Evolutionary conservation across 2,888 invertebrate species (phyloP).

Genomic region (Argyresthia albistria): DNA sequence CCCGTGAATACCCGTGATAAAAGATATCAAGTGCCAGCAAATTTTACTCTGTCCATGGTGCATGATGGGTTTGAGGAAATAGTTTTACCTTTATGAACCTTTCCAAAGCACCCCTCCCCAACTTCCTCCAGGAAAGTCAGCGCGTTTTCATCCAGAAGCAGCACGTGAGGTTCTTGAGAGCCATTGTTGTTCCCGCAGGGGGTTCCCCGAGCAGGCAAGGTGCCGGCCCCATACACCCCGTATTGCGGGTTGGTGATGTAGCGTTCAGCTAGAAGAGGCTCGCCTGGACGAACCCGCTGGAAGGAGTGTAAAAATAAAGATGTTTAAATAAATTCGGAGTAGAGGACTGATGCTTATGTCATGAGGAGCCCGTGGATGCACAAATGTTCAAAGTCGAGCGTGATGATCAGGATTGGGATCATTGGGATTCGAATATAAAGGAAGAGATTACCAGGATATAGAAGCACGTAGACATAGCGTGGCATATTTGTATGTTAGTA

Average conservation of each 20-base stretch:
- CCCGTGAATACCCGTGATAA: too few species aligned
- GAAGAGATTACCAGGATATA: too few species aligned
- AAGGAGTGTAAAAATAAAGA: constrained; percentile 16
- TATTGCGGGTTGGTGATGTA: constrained; percentile 86
- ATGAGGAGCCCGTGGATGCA: too few species aligned
- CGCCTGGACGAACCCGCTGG: constrained; percentile 67
- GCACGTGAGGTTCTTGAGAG: constrained; percentile 58
- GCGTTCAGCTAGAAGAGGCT: constrained; percentile 79
- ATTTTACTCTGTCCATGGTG: too few species aligned
- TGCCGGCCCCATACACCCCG: constrained; percentile 60
- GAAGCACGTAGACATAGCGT: too few species aligned
- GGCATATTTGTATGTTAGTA: too few species aligned
- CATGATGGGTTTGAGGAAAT: neutral
- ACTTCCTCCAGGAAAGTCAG: constrained; percentile 82
- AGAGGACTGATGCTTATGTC: too few species aligned
- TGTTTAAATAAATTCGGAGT: too few species aligned
- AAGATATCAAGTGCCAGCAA: too few species aligned
- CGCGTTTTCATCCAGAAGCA: constrained; percentile 75
- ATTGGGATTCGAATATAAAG: too few species aligned
- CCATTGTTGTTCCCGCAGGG: constrained; percentile 28
- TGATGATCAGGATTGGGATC: too few species aligned
- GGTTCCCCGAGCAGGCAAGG: constrained; percentile 18
- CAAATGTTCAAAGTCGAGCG: too few species aligned
- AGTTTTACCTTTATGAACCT: constrained; percentile 85
- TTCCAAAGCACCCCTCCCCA: constrained; percentile 91